Evolutionary conservation across 2,113 vertebrate genomes (phyloP).

Genomic region (Macquaria ambigua): DNA sequence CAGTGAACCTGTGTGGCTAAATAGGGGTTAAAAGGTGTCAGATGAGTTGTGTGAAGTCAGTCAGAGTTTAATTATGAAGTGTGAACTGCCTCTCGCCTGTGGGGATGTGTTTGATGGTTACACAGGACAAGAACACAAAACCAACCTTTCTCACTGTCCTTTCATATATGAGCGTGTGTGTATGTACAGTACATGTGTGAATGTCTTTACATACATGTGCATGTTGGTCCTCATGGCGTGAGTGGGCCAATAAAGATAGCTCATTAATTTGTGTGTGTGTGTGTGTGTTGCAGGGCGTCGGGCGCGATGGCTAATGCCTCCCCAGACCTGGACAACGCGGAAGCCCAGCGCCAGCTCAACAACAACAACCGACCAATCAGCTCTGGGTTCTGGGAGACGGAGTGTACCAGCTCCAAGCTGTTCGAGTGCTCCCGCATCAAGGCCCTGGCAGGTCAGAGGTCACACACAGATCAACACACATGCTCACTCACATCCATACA

Average conservation of each 20-base stretch:
- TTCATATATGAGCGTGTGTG: not conserved
- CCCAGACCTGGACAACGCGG: conserved; percentile 92
- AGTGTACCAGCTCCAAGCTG: conserved; percentile 89
- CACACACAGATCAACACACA: conserved; percentile 10
- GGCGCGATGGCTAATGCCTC: conserved; percentile 90
- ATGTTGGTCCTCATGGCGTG: not conserved
- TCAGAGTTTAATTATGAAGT: conserved; percentile 15
- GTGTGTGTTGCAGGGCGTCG: conserved; percentile 59
- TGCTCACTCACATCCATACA: conserved; percentile 32
- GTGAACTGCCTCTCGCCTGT: not conserved
- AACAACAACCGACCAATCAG: conserved; percentile 90
- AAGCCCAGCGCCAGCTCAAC: conserved; percentile 89
- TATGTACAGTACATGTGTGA: not conserved
- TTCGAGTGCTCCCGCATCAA: conserved; percentile 96
- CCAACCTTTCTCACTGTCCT: not conserved
- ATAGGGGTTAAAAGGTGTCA: not conserved
- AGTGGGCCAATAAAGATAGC: not conserved
- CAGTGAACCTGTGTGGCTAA: not conserved
- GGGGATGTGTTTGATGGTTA: not conserved
- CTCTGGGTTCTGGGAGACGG: conserved; percentile 86
- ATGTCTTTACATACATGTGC: conserved; percentile 18
- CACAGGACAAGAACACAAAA: not conserved
- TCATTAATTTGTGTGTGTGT: not conserved
- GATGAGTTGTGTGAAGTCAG: conserved; percentile 33
- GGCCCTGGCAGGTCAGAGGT: conserved; percentile 89